phyloP scores from a whole-genome alignment of 2,113 vertebrate genomes.

The Malurus melanocephalus region DNA sequence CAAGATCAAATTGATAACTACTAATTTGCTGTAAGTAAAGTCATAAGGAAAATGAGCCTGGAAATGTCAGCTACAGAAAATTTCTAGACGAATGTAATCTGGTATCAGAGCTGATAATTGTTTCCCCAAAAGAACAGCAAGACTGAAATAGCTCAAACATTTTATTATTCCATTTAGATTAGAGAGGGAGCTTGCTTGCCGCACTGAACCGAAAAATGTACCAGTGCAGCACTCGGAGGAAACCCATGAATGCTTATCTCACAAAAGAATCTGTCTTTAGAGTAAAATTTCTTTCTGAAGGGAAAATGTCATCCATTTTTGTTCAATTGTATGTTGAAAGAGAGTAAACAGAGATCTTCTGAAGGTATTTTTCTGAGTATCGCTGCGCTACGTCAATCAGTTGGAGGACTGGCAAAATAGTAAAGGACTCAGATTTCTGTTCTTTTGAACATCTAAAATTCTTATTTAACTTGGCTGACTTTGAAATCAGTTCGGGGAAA shows the following conservation, averaged over 20 bases:
- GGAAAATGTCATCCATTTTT: not conserved
- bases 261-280: not conserved
- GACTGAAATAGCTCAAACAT: constrained; percentile 50
- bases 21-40: constrained; percentile 54
- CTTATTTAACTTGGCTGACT: constrained; percentile 28
- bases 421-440: not conserved
- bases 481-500: constrained; percentile 9
- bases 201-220: constrained; percentile 21
- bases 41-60: constrained; percentile 29
- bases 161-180: constrained; percentile 55
- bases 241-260: not conserved
- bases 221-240: not conserved
- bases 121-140: constrained; percentile 47
- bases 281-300: constrained; percentile 5
- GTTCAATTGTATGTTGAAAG: constrained; percentile 22
- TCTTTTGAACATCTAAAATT: constrained; percentile 8
- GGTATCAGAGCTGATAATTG: constrained; percentile 49
- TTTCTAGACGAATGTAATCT: constrained; percentile 29
- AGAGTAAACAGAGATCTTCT: constrained; percentile 39
- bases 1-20: constrained; percentile 46
- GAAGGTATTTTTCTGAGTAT: constrained; percentile 24
- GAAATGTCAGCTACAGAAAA: constrained; percentile 47
- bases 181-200: not conserved
- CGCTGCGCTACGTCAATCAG: not conserved
- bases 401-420: not conserved